phyloP scores from a whole-genome alignment of 2,113 vertebrate genomes.

The Heterochromis multidens region DNA sequence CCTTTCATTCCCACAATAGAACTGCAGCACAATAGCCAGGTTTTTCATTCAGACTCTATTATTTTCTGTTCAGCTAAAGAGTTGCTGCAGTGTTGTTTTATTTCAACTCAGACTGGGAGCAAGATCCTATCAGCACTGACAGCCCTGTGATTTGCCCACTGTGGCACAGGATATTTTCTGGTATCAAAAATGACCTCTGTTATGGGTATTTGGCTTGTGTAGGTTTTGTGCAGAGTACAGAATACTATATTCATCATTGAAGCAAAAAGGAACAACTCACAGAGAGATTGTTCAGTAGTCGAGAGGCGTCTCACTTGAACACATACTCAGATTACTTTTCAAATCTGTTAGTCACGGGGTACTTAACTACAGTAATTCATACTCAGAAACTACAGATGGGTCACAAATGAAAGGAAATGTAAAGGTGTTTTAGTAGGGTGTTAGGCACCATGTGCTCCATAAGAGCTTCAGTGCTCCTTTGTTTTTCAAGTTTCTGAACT shows the following conservation, averaged over 20 bases:
- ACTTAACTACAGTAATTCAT: neutral
- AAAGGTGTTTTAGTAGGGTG: neutral
- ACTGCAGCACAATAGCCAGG: neutral
- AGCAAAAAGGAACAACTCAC: neutral
- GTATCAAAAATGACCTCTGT: neutral
- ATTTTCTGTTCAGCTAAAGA: conserved; percentile 13
- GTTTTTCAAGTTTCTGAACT: neutral
- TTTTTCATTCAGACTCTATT: conserved; percentile 23
- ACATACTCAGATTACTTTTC: neutral
- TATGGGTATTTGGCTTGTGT: neutral
- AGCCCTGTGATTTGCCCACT: conserved; percentile 3
- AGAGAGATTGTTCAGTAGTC: neutral
- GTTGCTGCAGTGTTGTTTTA: neutral
- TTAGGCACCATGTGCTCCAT: neutral
- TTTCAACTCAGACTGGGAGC: neutral
- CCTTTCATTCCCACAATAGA: neutral
- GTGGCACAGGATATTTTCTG: neutral
- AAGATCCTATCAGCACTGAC: neutral
- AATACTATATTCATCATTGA: neutral
- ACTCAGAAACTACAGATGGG: neutral
- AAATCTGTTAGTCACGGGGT: neutral
- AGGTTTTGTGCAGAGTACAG: neutral
- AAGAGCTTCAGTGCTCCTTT: neutral
- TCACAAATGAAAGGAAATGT: neutral
- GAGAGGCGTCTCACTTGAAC: neutral